These are phyloP conservation scores for Ormyrus thymus DNA, from an alignment of 2,888 invertebrate genomes.

Conservation along the genomic window DNA sequence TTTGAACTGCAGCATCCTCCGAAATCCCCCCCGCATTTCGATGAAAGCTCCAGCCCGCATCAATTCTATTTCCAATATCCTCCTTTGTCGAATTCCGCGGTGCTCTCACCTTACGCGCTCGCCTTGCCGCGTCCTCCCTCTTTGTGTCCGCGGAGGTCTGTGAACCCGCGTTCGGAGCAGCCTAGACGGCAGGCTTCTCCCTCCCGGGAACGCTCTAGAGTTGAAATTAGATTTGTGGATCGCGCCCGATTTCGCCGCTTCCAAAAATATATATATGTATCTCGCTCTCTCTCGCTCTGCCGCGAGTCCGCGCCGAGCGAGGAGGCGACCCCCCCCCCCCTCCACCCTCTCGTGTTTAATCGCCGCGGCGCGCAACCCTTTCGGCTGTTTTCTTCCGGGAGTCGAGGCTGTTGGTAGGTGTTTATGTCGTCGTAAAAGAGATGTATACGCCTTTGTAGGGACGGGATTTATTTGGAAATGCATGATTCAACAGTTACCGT, in stretches of 20 bases:
- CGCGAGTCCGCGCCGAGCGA: neutral
- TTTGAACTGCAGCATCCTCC: too few species aligned
- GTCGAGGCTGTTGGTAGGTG: too few species aligned
- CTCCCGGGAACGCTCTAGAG: constrained; percentile 5
- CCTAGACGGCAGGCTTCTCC: neutral
- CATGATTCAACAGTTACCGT: too few species aligned
- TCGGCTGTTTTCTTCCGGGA: neutral
- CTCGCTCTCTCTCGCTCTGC: too few species aligned
- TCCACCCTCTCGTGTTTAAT: constrained; percentile 15
- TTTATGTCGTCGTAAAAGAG: too few species aligned
- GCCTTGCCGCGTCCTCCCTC: neutral
- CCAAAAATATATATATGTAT: constrained; percentile 37
- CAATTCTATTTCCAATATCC: constrained; percentile 13
- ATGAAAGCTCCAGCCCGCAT: too few species aligned
- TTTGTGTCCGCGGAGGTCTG: constrained; percentile 17
- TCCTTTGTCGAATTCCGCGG: constrained; percentile 8
- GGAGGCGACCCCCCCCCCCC: neutral
- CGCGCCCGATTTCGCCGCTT: constrained; percentile 49
- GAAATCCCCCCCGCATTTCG: too few species aligned
- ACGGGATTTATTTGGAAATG: too few species aligned
- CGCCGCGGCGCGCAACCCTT: constrained; percentile 13
- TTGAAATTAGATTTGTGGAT: constrained; percentile 57
- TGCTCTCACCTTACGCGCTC: neutral
- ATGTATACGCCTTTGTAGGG: neutral
- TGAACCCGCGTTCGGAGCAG: constrained; percentile 23